phyloP scores from a whole-genome alignment of 1,140 invertebrate species.

The Yoshiicerus persimilis region DNA sequence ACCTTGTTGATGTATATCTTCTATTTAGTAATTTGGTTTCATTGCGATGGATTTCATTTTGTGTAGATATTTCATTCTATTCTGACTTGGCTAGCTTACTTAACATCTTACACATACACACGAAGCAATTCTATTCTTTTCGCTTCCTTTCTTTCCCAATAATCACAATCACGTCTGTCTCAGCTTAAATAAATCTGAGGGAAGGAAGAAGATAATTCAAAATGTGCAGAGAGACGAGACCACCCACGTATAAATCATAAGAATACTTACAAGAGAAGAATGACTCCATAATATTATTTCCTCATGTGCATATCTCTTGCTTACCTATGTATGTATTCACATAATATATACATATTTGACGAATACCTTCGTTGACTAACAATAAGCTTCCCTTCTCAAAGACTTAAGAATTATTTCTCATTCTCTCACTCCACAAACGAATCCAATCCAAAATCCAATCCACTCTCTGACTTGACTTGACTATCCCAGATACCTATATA shows the following conservation, averaged over 20 bases:
- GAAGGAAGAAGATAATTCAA: slow-evolving; percentile 36
- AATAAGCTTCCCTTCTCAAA: neutral
- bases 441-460: neutral
- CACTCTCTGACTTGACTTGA: neutral
- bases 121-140: slow-evolving; percentile 21
- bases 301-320: neutral
- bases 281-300: slow-evolving; percentile 38
- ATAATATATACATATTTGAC: neutral
- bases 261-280: slow-evolving; percentile 18
- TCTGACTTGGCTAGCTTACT: neutral
- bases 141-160: slow-evolving; percentile 31
- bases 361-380: neutral
- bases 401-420: slow-evolving; percentile 12
- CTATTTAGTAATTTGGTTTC: neutral
- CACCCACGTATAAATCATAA: slow-evolving; percentile 42
- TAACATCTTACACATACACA: slow-evolving; percentile 1
- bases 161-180: slow-evolving; percentile 41
- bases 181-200: slow-evolving; percentile 33
- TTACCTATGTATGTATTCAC: neutral
- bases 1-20: too few relatives aligned
- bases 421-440: slow-evolving; percentile 1
- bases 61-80: neutral
- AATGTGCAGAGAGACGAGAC: slow-evolving; percentile 36
- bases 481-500: neutral
- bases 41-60: neutral